Evolutionary conservation across 2,888 invertebrate species (phyloP).

Genomic region (Coleophora deauratella): DNA sequence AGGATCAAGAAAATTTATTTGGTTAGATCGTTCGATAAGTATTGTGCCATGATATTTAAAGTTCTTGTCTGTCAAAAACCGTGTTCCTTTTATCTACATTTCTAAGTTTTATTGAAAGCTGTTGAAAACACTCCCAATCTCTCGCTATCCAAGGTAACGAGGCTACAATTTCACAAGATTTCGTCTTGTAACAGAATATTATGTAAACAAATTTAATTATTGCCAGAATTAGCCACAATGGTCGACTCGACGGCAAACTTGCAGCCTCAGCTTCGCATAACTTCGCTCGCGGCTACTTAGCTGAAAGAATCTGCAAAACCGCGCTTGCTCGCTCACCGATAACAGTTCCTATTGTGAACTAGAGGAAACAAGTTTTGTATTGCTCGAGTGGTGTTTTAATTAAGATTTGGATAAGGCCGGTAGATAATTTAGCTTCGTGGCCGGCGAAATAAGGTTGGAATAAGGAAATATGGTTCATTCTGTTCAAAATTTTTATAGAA

Average conservation of each 20-base stretch:
- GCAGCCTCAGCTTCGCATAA: constrained; percentile 60
- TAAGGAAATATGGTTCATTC: no score
- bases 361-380: background rate
- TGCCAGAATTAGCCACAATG: constrained; percentile 66
- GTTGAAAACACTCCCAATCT: background rate
- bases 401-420: no score
- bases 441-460: no score
- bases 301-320: constrained; percentile 44
- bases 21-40: no score
- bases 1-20: no score
- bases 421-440: no score
- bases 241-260: constrained; percentile 40
- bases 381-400: constrained; percentile 4
- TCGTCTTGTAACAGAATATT: constrained; percentile 48
- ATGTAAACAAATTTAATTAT: constrained; percentile 69
- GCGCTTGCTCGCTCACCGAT: constrained; percentile 34
- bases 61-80: no score
- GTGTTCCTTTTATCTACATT: no score
- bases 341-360: constrained; percentile 18
- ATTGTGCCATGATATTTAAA: no score
- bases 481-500: no score
- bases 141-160: background rate
- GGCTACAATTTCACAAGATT: constrained; percentile 40
- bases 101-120: no score
- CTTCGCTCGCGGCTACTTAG: constrained; percentile 38